Evolutionary conservation across 2,797 vertebrate species (phyloP).

Genomic region (Argya squamiceps): DNA sequence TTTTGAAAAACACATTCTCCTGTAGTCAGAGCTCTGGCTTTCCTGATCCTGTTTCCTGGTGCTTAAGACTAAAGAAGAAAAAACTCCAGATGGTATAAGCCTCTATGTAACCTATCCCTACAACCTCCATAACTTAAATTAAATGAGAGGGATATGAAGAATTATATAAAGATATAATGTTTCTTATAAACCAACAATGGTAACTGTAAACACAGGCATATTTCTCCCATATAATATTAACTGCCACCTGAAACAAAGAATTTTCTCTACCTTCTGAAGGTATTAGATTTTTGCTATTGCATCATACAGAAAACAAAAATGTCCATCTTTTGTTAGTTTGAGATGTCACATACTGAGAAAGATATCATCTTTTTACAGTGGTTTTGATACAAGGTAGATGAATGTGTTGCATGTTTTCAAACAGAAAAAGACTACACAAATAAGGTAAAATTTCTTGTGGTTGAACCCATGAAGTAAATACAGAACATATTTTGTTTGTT

Average conservation of each 20-base stretch:
- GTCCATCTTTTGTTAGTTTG: background rate
- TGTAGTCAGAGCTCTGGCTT: background rate
- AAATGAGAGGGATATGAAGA: background rate
- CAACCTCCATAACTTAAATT: background rate
- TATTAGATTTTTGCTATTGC: background rate
- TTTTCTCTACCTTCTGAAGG: background rate
- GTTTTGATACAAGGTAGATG: background rate
- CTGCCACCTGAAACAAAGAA: background rate
- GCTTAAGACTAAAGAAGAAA: background rate
- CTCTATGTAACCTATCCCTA: background rate
- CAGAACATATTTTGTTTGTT: constrained; percentile 38
- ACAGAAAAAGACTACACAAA: background rate
- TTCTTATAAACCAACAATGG: background rate
- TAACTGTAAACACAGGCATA: background rate
- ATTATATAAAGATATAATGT: background rate
- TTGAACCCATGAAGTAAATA: background rate
- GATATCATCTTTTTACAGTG: background rate
- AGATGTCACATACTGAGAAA: background rate
- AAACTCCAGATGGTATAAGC: background rate
- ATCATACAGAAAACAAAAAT: background rate
- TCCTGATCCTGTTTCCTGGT: background rate
- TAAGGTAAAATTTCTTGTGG: constrained; percentile 20
- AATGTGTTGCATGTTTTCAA: background rate
- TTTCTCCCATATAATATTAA: background rate
- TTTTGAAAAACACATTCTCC: background rate